Evolutionary conservation across 2,113 vertebrate species (phyloP), one percentile per base, ranked within the genome.

Genomic region (Speoplatyrhinus poulsoni): DNA sequence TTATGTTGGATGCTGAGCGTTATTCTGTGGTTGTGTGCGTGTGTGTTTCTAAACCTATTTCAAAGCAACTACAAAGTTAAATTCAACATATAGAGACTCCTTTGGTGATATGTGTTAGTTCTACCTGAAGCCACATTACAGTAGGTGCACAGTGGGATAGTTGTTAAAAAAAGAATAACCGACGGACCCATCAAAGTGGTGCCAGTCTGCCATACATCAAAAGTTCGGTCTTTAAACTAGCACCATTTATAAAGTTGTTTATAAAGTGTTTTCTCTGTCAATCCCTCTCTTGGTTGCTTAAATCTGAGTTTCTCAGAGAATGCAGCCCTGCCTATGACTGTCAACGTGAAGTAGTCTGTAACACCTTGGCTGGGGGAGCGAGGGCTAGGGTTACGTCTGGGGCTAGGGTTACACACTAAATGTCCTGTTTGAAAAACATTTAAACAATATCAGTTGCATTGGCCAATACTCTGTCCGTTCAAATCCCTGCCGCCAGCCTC

Each of bases 391-490:
- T 77, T 82, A 72, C 85, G 41, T 65, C 32, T 17, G 63, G 80
- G 80, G 85, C 68, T 90, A 79, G 56, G 82, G 85, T 89, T 84
- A 87, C 85, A 82, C 67, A 55, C 60, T 83, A 83, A 90, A 86
- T 77, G 79, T 87, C 59, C 83, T 73, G 60, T 80, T 83, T 81
- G 73, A 86, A 78, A 84, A 89, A 86, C 79, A 84, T 79, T 79
- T 77, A 75, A 86, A 86, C 84, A 84, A 87, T 83, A 76, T 87
- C 80, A 86, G 83, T 68, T 70, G 62, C 83, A 72, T 52, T 64
- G 69, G 19, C 69, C 54, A 65, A 75, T 75, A 60, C 74, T 80
- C 72, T 74, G 59, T 65, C 66, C 52, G 36, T 36, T 9, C 41
- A 36, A 52, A 48, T 19, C 41, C 48, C 58, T 15, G 10, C n/a